Evolutionary conservation across 2,797 vertebrate species (phyloP).

Genomic region (Furcifer pardalis): DNA sequence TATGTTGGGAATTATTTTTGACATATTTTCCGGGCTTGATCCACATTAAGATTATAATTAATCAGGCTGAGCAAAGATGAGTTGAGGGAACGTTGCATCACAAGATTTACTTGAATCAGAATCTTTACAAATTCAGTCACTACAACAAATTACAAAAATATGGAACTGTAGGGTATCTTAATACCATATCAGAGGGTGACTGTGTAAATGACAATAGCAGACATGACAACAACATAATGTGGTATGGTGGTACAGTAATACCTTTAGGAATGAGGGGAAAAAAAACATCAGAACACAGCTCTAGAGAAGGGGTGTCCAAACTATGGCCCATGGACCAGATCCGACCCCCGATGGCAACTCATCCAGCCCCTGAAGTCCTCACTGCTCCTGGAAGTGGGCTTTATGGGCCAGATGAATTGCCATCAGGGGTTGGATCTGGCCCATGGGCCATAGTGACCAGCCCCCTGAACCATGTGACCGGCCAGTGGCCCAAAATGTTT

Average conservation of each 20-base stretch:
- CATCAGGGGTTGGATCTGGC: too few species aligned
- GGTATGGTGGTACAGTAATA: background rate
- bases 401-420: too few species aligned
- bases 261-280: background rate
- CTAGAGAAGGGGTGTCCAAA: too few species aligned
- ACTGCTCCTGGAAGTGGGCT: too few species aligned
- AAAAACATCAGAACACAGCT: background rate
- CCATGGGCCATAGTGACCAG: too few species aligned
- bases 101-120: background rate
- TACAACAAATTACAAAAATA: background rate
- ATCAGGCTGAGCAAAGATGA: background rate
- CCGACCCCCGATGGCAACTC: too few species aligned
- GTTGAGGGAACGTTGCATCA: background rate
- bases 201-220: background rate
- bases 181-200: background rate
- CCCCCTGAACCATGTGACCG: too few species aligned
- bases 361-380: too few species aligned
- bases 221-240: background rate
- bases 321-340: too few species aligned
- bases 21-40: background rate
- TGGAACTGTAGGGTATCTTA: background rate
- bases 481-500: too few species aligned
- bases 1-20: background rate
- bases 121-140: background rate
- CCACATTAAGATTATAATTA: background rate